Evolutionary conservation across 2,888 invertebrate species (phyloP), one percentile per base, ranked within the genome.

Genomic region (Hyposoter didymator): DNA sequence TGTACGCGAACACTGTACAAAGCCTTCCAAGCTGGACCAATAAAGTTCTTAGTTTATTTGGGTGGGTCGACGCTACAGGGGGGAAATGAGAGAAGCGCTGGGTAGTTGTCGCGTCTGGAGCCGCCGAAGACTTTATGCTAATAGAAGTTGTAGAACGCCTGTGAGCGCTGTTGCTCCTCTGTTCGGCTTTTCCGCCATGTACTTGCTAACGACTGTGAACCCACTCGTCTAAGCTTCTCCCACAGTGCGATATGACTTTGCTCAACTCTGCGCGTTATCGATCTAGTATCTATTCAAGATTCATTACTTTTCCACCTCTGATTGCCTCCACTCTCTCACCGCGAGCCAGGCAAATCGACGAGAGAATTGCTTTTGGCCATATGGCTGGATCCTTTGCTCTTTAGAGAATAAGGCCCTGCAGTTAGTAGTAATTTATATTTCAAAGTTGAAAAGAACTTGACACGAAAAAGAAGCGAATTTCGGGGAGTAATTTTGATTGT

Each of bases 121-220:
- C 88, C 89, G 82, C 89, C 80, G 84, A 88, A 90, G 90, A 90
- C 90, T 90, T 91, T 91, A 91, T 91, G 91, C 90, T 91, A 90
- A 91, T 91, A 91, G 90, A 90, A 90, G 89, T 90, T 90, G 89
- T 86, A 89, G 88, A 89, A 87, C 84, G 88, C 76, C 76, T 39
- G 74, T 62, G 82, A 81, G 62, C 82, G 74, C 82, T 78, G 79
- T 52, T 69, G 81, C 85, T 69, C 32, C 84, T 83, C 84, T 79
- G 82, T 78, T 84, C 66, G 76, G 55, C 84, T 75, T 64, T 76
- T 80, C 79, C 83, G 28, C 43, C 72, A 62, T 52, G 45, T 81
- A 32, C 28, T 28, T 78, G 28, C 55, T 52, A 83, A 39, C 67
- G 17, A 49, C 81, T 81, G 73, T 70, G 78, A 69, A 80, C 78